phyloP scores from a whole-genome alignment of 2,888 invertebrate species.

The Schizotus pectinicornis region DNA sequence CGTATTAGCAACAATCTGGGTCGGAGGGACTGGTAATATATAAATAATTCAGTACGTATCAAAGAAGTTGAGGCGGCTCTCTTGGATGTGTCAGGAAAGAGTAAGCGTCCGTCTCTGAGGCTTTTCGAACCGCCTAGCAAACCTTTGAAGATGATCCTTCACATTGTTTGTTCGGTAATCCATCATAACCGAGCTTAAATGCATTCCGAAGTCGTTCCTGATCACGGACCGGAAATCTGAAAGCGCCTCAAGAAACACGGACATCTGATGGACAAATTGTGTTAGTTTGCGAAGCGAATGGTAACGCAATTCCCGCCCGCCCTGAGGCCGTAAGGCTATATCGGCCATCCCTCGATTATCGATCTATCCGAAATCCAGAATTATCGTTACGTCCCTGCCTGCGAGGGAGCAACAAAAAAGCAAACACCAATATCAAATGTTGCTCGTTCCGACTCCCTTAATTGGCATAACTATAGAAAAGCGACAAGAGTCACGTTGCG shows the following conservation, averaged over 20 bases:
- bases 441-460: conserved; percentile 20
- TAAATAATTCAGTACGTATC: conserved; percentile 44
- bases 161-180: conserved; percentile 49
- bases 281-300: conserved; percentile 42
- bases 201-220: conserved; percentile 43
- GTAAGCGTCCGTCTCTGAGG: conserved; percentile 36
- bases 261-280: conserved; percentile 53
- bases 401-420: conserved; percentile 10
- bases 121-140: conserved; percentile 39
- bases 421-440: conserved; percentile 11
- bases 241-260: conserved; percentile 45
- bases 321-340: conserved; percentile 12
- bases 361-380: conserved; percentile 1
- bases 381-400: neutral
- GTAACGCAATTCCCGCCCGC: conserved; percentile 27
- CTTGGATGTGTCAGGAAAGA: conserved; percentile 30
- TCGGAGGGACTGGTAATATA: conserved; percentile 17
- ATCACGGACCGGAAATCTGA: conserved; percentile 45
- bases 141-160: conserved; percentile 43
- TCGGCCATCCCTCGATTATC: conserved; percentile 15
- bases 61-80: conserved; percentile 31
- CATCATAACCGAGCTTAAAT: conserved; percentile 48
- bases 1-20: neutral
- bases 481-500: conserved; percentile 12
- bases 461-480: conserved; percentile 21